These are phyloP conservation scores for Drosophila melanosoma DNA, from an alignment of 2,888 invertebrate species.

Conservation along the genomic window DNA sequence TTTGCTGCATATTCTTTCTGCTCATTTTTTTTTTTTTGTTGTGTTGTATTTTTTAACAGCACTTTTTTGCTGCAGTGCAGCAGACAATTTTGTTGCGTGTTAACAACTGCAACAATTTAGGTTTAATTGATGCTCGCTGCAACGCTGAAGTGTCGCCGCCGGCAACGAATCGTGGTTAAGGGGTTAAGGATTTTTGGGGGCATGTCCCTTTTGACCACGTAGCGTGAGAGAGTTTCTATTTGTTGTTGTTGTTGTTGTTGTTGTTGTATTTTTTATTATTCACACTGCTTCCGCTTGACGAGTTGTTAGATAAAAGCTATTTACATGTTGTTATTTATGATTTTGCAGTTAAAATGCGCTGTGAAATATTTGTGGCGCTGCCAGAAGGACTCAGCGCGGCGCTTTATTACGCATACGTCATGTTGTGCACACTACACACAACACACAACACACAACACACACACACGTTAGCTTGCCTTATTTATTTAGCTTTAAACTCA, in stretches of 20 bases:
- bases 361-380: constrained; percentile 61
- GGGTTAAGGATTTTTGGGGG: constrained; percentile 58
- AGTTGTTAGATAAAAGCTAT: constrained; percentile 81
- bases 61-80: constrained; percentile 67
- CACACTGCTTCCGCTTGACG: constrained; percentile 72
- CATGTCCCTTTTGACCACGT: constrained; percentile 57
- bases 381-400: constrained; percentile 35
- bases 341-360: constrained; percentile 78
- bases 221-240: constrained; percentile 29
- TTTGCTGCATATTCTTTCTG: constrained; percentile 50
- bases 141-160: constrained; percentile 73
- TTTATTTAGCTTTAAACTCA: constrained; percentile 52
- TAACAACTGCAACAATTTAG: constrained; percentile 81
- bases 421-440: constrained; percentile 47
- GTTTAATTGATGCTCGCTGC: constrained; percentile 79
- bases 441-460: background rate
- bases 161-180: constrained; percentile 40
- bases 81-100: constrained; percentile 81
- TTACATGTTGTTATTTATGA: constrained; percentile 81
- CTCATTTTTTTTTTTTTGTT: constrained; percentile 23
- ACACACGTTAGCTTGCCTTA: constrained; percentile 30
- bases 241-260: constrained; percentile 23
- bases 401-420: constrained; percentile 63
- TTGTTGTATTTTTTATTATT: constrained; percentile 1
- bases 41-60: constrained; percentile 40